A percentile compares a stretch with the other conserved stretches of the same genome.
These are phyloP conservation scores for Dinomys branickii DNA, from an alignment of 2,113 vertebrate genomes.

Conservation along the genomic window DNA sequence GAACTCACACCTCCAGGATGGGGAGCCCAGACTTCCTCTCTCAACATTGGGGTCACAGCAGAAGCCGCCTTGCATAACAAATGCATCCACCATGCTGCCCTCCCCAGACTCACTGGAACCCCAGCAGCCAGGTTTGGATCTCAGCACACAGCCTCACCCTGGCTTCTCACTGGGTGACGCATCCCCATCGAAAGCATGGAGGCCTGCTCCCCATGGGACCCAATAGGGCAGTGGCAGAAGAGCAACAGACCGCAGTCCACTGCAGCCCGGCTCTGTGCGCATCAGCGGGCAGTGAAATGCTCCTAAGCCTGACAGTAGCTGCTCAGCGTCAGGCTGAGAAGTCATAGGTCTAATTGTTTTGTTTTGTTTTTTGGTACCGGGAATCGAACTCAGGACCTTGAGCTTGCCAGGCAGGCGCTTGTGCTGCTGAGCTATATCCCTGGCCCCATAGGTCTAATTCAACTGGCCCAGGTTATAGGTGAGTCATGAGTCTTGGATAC, in stretches of 20 bases:
- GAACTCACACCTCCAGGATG: not conserved
- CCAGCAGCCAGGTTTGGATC: no score
- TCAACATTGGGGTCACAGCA: not conserved
- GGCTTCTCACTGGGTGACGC: not conserved
- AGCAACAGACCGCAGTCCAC: not conserved
- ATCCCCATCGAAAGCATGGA: not conserved
- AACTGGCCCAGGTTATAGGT: fast-evolving
- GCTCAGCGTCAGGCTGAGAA: no score
- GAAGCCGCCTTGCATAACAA: not conserved
- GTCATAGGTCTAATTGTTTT: no score
- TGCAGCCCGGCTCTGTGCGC: not conserved
- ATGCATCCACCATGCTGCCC: not conserved
- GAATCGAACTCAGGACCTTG: no score
- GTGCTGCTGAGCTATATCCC: no score
- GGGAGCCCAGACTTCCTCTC: not conserved
- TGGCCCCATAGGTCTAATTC: fast-evolving
- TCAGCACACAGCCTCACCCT: not conserved
- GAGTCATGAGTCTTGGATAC: fast-evolving
- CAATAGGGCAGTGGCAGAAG: not conserved
- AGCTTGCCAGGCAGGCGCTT: no score
- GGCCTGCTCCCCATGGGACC: not conserved
- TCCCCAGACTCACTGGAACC: not conserved
- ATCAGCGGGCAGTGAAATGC: fast-evolving
- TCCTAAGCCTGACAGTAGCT: no score
- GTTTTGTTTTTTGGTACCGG: no score